Percentiles rank a stretch among this genome's conserved stretches.
Evolutionary conservation across 2,888 invertebrate species (phyloP).

Genomic region (Galerucella nymphaeae): DNA sequence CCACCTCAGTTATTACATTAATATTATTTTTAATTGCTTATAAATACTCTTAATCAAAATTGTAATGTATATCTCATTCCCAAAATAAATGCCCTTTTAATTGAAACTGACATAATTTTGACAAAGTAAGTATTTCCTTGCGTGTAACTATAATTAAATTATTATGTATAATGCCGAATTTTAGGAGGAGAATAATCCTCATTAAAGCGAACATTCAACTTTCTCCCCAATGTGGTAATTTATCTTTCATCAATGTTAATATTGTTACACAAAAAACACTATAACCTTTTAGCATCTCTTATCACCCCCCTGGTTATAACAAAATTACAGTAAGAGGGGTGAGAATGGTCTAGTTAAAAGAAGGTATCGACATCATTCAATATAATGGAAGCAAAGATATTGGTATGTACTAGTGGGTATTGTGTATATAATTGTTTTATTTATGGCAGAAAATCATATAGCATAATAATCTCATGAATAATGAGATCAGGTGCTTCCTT

Average conservation of each 20-base stretch:
- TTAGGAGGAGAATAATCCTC: constrained; percentile 37
- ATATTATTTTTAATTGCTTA: too few species aligned
- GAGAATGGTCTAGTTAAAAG: constrained; percentile 10
- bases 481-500: too few species aligned
- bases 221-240: constrained; percentile 40
- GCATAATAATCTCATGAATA: too few species aligned
- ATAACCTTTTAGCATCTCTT: constrained; percentile 50
- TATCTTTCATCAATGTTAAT: constrained; percentile 50
- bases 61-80: not conserved
- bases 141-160: constrained; percentile 46
- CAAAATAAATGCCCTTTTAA: constrained; percentile 20
- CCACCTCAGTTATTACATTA: too few species aligned
- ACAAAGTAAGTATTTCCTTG: constrained; percentile 40
- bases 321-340: constrained; percentile 48
- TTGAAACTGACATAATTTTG: constrained; percentile 36
- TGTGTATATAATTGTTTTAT: too few species aligned
- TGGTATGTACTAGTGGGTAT: too few species aligned
- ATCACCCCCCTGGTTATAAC: constrained; percentile 48
- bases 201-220: constrained; percentile 43
- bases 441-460: too few species aligned
- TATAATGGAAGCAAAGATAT: too few species aligned
- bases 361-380: constrained; percentile 21
- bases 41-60: too few species aligned
- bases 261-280: constrained; percentile 51
- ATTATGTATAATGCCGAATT: constrained; percentile 38